A percentile compares a stretch with the other conserved stretches of the same genome.
Conservation (phyloP, 2,797 vertebrate species). For the Amazonetta brasiliensis region DNA sequence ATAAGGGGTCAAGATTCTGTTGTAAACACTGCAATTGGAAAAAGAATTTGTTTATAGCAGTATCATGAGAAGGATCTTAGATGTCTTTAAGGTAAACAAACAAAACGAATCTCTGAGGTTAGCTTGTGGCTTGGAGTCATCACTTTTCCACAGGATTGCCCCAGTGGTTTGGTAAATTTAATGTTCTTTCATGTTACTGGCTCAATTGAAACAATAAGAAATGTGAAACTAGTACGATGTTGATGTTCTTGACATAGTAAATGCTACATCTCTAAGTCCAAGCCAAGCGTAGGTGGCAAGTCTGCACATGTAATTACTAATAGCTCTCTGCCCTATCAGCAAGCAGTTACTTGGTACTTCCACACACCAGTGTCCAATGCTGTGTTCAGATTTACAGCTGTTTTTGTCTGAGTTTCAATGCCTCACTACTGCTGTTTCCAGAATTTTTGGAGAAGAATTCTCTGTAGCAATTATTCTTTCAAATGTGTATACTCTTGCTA, state of each 20-base stretch:
- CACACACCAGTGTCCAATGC: background rate
- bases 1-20: conserved; percentile 7
- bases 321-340: background rate
- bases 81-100: conserved; percentile 36
- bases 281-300: background rate
- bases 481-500: background rate
- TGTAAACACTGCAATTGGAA: background rate
- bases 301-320: background rate
- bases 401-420: background rate
- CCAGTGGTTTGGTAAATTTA: conserved; percentile 56
- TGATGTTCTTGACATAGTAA: background rate
- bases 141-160: background rate
- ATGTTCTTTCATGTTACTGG: conserved; percentile 52
- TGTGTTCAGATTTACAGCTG: background rate
- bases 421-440: background rate
- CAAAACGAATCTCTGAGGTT: conserved; percentile 9
- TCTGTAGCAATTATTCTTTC: background rate
- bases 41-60: conserved; percentile 29
- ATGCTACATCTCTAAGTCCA: background rate
- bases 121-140: background rate
- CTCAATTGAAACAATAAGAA: conserved; percentile 39
- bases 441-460: background rate
- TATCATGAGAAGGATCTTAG: conserved; percentile 11
- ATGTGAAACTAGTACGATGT: conserved; percentile 37
- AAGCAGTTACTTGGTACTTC: background rate